Evolutionary conservation across 1,140 invertebrate species (phyloP).

Genomic region (Euwallacea similis): DNA sequence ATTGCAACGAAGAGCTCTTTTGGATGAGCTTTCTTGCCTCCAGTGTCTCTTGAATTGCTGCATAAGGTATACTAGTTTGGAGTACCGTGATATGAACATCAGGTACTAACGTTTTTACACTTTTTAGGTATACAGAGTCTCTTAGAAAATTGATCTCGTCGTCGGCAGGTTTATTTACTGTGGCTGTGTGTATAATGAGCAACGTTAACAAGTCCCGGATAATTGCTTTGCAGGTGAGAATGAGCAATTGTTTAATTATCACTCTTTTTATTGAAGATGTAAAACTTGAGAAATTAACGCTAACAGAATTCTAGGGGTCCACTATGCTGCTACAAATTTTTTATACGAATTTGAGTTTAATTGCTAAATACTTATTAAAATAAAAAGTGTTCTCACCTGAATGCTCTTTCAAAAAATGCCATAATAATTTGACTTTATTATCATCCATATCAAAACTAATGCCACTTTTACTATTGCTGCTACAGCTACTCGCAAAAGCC

Average conservation of each 20-base stretch:
- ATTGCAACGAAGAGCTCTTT: slow-evolving; percentile 68
- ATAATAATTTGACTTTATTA: no score
- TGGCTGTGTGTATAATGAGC: slow-evolving; percentile 85
- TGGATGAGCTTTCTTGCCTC: slow-evolving; percentile 87
- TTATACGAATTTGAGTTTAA: no score
- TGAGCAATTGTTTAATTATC: neutral
- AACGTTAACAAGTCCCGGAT: slow-evolving; percentile 81
- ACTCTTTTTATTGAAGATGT: neutral
- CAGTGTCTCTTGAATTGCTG: slow-evolving; percentile 82
- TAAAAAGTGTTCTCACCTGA: neutral
- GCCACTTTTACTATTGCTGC: neutral
- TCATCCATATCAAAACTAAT: neutral
- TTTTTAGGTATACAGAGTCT: slow-evolving; percentile 66
- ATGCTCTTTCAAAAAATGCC: no score
- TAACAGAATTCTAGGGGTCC: no score
- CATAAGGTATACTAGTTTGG: slow-evolving; percentile 53
- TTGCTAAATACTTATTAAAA: neutral
- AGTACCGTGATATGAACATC: neutral
- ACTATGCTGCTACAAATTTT: no score
- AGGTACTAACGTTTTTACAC: slow-evolving; percentile 2
- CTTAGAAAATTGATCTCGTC: slow-evolving; percentile 72
- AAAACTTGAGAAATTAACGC: no score
- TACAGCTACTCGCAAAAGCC: slow-evolving; percentile 72
- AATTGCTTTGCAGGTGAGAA: slow-evolving; percentile 77
- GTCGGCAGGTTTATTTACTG: slow-evolving; percentile 79